Evolutionary conservation across 2,888 invertebrate genomes (phyloP).

Genomic region (Mellilla xanthometata): DNA sequence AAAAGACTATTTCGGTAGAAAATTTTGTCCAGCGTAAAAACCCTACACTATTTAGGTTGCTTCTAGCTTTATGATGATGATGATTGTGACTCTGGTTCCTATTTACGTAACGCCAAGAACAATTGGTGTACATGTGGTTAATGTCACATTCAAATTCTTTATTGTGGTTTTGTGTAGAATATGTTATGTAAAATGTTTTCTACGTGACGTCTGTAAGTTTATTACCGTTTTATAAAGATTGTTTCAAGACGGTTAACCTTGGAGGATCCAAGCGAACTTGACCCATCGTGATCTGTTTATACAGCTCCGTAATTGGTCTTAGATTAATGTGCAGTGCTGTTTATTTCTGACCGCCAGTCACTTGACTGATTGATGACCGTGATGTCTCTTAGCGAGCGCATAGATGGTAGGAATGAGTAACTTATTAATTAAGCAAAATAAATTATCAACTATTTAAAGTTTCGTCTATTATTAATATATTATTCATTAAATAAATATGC

Average conservation of each 20-base stretch:
- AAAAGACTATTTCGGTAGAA: too few relatives aligned
- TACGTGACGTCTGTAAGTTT: conserved; percentile 15
- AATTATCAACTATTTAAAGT: too few relatives aligned
- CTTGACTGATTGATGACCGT: conserved; percentile 18
- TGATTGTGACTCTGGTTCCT: conserved; percentile 14
- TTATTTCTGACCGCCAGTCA: conserved; percentile 15
- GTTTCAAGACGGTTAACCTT: conserved; percentile 33
- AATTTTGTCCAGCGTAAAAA: too few relatives aligned
- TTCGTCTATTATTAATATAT: too few relatives aligned
- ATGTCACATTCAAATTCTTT: conserved; percentile 27
- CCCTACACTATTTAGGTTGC: too few relatives aligned
- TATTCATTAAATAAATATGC: too few relatives aligned
- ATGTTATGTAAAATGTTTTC: conserved; percentile 23
- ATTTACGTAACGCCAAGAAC: conserved; percentile 26
- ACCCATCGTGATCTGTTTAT: conserved; percentile 38
- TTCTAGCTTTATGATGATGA: too few relatives aligned
- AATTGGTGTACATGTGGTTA: conserved; percentile 23
- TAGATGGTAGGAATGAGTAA: too few relatives aligned
- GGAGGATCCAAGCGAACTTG: conserved; percentile 49
- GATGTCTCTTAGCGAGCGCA: conserved; percentile 4
- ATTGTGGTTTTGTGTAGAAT: conserved; percentile 17
- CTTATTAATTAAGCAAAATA: too few relatives aligned
- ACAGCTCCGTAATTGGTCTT: conserved; percentile 30
- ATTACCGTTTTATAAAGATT: not conserved
- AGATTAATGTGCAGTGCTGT: conserved; percentile 10